These are phyloP conservation scores for Caenorhabditis inopinata DNA, from an alignment of 1,140 invertebrate genomes.

Conservation along the genomic window DNA sequence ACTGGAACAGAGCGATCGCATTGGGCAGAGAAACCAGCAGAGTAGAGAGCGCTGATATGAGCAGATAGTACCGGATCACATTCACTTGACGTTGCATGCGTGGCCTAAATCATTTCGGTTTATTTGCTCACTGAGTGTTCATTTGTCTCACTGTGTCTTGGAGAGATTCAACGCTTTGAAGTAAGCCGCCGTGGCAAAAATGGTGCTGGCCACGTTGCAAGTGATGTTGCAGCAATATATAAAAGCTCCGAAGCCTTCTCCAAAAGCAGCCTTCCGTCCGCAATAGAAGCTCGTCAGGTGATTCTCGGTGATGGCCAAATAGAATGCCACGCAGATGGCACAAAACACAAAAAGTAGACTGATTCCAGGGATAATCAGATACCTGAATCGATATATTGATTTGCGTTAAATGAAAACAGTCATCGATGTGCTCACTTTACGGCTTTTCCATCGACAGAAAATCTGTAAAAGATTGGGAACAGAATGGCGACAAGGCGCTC, in stretches of 20 bases:
- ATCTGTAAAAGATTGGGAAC: slow-evolving; percentile 37
- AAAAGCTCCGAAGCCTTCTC: slow-evolving; percentile 35
- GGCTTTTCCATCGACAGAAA: slow-evolving; percentile 30
- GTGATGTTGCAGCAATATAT: slow-evolving; percentile 36
- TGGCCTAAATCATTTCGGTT: neutral
- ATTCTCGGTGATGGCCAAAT: neutral
- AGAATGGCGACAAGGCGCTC: slow-evolving; percentile 35
- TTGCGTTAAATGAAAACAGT: neutral
- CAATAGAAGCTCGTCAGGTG: slow-evolving; percentile 26
- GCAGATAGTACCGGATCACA: slow-evolving; percentile 37
- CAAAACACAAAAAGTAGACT: neutral
- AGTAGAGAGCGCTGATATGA: slow-evolving; percentile 43
- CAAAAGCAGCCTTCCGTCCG: slow-evolving; percentile 42
- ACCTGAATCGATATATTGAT: slow-evolving; percentile 15
- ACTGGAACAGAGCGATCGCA: slow-evolving; percentile 25
- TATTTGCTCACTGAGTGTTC: neutral
- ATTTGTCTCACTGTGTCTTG: slow-evolving; percentile 7
- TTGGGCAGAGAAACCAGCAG: slow-evolving; percentile 41
- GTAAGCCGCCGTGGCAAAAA: slow-evolving; percentile 36
- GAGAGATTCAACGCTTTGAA: neutral
- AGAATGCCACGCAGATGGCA: slow-evolving; percentile 1
- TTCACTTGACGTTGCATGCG: slow-evolving; percentile 31
- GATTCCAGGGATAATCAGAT: slow-evolving; percentile 3
- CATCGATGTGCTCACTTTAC: neutral
- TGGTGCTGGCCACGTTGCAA: slow-evolving; percentile 21